Conservation (phyloP, 2,888 invertebrate genomes). For the Acrobasis repandana region DNA sequence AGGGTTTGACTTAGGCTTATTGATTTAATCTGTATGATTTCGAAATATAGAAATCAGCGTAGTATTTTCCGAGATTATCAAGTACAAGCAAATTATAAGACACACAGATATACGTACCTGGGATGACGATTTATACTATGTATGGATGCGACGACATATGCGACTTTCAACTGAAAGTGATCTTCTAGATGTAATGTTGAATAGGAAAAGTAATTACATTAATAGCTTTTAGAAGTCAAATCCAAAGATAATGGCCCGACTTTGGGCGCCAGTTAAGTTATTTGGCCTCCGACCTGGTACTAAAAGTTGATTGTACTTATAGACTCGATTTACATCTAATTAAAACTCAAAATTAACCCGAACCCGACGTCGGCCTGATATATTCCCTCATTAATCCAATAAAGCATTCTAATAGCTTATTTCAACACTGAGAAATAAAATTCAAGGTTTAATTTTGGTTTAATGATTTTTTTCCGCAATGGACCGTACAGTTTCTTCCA, state of each 20-base stretch:
- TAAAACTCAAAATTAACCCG: conserved; percentile 6
- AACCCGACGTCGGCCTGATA: not conserved
- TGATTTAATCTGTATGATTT: not conserved
- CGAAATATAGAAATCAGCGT: too few species aligned
- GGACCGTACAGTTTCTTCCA: too few species aligned
- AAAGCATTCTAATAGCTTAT: conserved; percentile 1
- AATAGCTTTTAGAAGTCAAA: not conserved
- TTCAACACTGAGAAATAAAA: conserved; percentile 1
- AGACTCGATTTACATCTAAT: conserved; percentile 16
- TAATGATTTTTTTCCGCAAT: too few species aligned
- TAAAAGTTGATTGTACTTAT: conserved; percentile 11
- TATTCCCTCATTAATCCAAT: conserved; percentile 4
- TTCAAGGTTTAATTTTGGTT: not conserved
- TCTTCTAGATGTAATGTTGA: not conserved
- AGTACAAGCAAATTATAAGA: too few species aligned
- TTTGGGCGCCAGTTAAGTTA: conserved; percentile 4
- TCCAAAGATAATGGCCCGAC: not conserved
- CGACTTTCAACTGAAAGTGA: not conserved
- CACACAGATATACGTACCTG: too few species aligned
- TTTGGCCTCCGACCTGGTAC: not conserved
- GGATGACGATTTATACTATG: too few species aligned
- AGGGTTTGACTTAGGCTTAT: not conserved
- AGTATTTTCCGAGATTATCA: too few species aligned
- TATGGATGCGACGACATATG: too few species aligned
- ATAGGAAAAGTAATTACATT: not conserved